Conservation (phyloP, 2,113 vertebrate species). For the Thamnophis sirtalis region DNA sequence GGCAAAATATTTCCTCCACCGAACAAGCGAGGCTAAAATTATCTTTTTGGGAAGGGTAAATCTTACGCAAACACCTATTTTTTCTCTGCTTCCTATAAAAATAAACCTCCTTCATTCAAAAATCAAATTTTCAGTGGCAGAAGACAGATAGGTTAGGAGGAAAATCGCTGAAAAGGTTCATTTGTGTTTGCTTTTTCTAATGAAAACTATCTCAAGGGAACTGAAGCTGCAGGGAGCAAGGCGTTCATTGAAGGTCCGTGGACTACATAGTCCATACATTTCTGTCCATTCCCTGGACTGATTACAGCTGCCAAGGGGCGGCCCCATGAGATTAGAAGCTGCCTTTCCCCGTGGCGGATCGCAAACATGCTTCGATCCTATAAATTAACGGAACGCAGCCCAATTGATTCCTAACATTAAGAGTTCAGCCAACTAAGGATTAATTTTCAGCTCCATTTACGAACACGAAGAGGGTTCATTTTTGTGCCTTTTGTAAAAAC, state of each 20-base stretch:
- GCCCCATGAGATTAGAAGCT: background rate
- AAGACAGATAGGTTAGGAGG: background rate
- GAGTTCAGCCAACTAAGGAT: no score
- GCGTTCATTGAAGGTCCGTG: background rate
- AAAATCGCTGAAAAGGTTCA: background rate
- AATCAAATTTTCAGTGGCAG: background rate
- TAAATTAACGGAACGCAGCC: no score
- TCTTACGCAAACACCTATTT: background rate
- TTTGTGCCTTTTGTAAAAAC: background rate
- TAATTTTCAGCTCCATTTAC: no score
- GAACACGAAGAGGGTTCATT: background rate
- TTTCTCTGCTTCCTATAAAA: background rate
- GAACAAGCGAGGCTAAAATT: background rate
- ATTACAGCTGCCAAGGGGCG: background rate
- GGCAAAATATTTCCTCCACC: background rate
- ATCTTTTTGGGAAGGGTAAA: background rate
- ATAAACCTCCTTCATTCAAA: background rate
- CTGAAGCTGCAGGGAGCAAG: background rate
- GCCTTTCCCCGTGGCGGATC: background rate
- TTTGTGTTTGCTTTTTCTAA: background rate
- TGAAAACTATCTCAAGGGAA: background rate
- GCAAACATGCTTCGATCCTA: no score
- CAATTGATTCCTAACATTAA: no score
- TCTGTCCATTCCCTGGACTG: background rate
- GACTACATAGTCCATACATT: background rate